Conservation (phyloP, 1,140 invertebrate genomes). For the Camponotus pennsylvanicus region DNA sequence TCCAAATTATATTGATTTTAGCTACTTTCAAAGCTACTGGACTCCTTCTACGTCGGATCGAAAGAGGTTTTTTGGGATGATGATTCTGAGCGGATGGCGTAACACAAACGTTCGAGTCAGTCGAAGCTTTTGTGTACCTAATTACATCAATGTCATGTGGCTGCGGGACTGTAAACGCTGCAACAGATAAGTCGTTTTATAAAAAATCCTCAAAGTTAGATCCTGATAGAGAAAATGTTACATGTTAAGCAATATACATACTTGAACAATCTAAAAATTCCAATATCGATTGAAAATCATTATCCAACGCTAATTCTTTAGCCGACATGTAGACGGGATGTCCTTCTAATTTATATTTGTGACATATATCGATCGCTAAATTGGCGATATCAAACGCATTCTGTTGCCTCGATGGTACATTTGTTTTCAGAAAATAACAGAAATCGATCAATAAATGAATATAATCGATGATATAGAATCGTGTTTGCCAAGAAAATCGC, state of each 20-base stretch:
- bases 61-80: conserved; percentile 20
- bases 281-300: conserved; percentile 51
- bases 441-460: conserved; percentile 78
- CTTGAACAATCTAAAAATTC: conserved; percentile 30
- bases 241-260: conserved; percentile 28
- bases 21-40: conserved; percentile 65
- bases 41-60: conserved; percentile 62
- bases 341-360: conserved; percentile 70
- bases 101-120: conserved; percentile 42
- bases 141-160: conserved; percentile 63
- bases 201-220: background rate
- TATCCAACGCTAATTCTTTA: conserved; percentile 62
- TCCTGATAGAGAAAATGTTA: background rate
- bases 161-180: conserved; percentile 72
- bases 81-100: conserved; percentile 63
- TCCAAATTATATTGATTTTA: conserved; percentile 65
- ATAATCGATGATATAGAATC: conserved; percentile 72
- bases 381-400: conserved; percentile 55
- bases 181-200: conserved; percentile 52
- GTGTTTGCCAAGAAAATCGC: conserved; percentile 59
- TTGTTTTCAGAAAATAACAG: conserved; percentile 69
- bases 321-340: conserved; percentile 75
- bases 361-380: conserved; percentile 70
- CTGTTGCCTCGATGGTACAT: conserved; percentile 15
- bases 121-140: conserved; percentile 11